Evolutionary conservation across 2,797 vertebrate genomes (phyloP), one percentile per base, ranked within the genome.

Genomic region (Pipistrellus kuhlii): DNA sequence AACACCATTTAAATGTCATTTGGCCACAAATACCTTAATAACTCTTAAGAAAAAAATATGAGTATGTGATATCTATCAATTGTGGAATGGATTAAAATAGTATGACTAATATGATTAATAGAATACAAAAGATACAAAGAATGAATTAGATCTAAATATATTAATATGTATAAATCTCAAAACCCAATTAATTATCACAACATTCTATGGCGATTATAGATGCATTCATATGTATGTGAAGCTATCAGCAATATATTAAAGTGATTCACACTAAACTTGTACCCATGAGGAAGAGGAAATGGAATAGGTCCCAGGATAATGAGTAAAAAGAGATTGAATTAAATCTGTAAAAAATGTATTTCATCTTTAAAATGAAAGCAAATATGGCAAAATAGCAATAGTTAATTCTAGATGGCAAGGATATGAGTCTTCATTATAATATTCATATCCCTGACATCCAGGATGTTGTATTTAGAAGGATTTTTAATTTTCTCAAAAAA

Each of bases 281-380:
- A 88, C n/a, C 18, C 35, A 59, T 77, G 69, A 91, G 25, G 25
- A 88, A 93, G 18, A 91, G 25, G 30, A 94, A 94, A 88, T 85
- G 57, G 35, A 68, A 59, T 78, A 91, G 23, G 27, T 89, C 62
- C 68, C 20, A 66, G 4, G n/a, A 83, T 17, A 76, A 62, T 94
- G 18, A 90, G 53, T 93, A 85, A 90, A 94, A 46, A 13, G 32
- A 94, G 90, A 46, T 88, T 53, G 35, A 93, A 51, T 88, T 83
- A 80, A 93, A 88, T 89, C 25, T 71, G 6, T 91, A 87, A 95
- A 96, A 91, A 91, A n/a, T 76, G 2, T 27, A 46, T 76, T 81
- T 71, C 84, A 41, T 88, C 48, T 92, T 89, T 75, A 85, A 96
- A 93, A 88, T 78, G 41, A 23, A 55, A 87, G 30, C 41, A 59